Evolutionary conservation across 2,113 vertebrate species (phyloP).

Genomic region (Oryzias curvinotus): DNA sequence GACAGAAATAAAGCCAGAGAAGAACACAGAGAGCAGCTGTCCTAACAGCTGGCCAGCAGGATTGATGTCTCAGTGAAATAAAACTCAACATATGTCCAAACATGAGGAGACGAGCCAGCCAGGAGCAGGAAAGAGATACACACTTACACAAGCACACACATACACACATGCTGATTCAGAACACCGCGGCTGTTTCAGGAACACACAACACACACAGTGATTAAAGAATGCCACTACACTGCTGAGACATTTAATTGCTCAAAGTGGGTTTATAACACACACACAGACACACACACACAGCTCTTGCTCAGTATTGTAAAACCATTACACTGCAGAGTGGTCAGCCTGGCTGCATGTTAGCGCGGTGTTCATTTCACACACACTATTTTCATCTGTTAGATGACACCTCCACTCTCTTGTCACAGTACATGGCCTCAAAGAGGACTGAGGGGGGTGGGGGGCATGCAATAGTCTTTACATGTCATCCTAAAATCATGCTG

Average conservation of each 20-base stretch:
- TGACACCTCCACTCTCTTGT: constrained; percentile 59
- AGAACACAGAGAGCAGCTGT: constrained; percentile 82
- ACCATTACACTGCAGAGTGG: constrained; percentile 65
- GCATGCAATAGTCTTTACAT: no score
- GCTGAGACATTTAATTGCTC: constrained; percentile 37
- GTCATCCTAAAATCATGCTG: no score
- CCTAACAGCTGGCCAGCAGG: constrained; percentile 94
- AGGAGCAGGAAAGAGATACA: constrained; percentile 46
- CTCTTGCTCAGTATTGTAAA: constrained; percentile 47
- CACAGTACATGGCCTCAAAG: constrained; percentile 52
- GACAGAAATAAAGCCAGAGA: constrained; percentile 22
- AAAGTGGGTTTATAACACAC: constrained; percentile 18
- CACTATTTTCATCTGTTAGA: constrained; percentile 77
- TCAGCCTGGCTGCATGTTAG: constrained; percentile 59
- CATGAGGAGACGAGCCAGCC: constrained; percentile 83
- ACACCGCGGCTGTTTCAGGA: constrained; percentile 19
- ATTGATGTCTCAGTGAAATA: constrained; percentile 98
- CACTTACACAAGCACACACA: constrained; percentile 18
- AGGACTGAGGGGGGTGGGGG: constrained; percentile 2
- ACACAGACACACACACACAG: constrained; percentile 6
- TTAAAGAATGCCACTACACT: constrained; percentile 50
- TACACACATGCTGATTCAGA: constrained; percentile 19
- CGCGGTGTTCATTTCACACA: constrained; percentile 67
- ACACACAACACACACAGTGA: constrained; percentile 42
- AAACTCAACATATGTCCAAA: constrained; percentile 98